These are phyloP conservation scores for Yponomeuta sedellus DNA, from an alignment of 2,888 invertebrate species.

Conservation along the genomic window DNA sequence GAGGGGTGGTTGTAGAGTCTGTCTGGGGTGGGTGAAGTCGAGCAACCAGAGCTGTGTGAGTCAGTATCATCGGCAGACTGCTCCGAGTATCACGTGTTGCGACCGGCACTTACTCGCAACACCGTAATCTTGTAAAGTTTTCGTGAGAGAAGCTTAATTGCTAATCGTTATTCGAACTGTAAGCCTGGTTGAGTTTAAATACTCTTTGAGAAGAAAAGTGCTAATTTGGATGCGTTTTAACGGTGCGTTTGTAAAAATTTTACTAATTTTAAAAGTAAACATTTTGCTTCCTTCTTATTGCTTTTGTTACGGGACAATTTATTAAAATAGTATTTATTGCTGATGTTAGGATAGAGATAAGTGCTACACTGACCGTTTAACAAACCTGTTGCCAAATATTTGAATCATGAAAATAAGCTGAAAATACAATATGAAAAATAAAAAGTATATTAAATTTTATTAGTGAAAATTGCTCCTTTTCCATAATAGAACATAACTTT, in stretches of 20 bases:
- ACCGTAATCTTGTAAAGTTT: not conserved
- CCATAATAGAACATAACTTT: no score
- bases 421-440: no score
- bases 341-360: no score
- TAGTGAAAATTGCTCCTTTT: no score
- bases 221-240: not conserved
- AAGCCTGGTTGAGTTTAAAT: not conserved
- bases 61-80: not conserved
- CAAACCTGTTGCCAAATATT: no score
- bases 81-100: not conserved
- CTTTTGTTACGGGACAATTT: no score
- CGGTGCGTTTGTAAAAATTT: not conserved
- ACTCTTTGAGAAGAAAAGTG: not conserved
- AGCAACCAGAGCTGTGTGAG: not conserved
- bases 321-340: no score
- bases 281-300: no score
- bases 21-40: not conserved
- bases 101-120: not conserved
- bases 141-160: not conserved
- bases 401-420: no score
- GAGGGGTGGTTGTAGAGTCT: not conserved
- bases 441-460: no score
- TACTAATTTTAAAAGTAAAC: no score
- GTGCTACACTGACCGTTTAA: no score
- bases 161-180: not conserved